phyloP scores from a whole-genome alignment of 2,797 vertebrate species.

The Girardinus metallicus region DNA sequence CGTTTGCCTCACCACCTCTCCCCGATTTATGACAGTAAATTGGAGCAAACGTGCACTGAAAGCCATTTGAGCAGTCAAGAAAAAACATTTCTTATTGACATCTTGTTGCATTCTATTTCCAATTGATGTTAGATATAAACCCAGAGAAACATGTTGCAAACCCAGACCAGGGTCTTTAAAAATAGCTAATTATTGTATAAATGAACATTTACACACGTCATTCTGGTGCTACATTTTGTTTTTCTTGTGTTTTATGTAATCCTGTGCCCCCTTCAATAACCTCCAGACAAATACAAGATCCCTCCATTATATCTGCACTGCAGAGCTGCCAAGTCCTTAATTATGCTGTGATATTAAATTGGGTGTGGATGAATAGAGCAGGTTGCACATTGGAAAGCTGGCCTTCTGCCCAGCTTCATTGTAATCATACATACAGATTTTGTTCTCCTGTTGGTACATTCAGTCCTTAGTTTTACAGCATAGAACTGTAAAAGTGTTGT shows the following conservation, averaged over 20 bases:
- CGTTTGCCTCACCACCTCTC: too few relatives aligned
- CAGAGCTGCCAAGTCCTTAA: conserved; percentile 78
- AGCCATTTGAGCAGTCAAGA: not conserved
- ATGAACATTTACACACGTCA: not conserved
- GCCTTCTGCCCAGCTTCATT: conserved; percentile 65
- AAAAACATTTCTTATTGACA: not conserved
- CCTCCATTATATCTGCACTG: conserved; percentile 48
- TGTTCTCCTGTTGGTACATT: conserved; percentile 31
- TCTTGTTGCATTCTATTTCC: not conserved
- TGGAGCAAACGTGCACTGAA: not conserved
- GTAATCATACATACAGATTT: conserved; percentile 53
- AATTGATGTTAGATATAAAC: not conserved
- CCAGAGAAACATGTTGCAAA: not conserved
- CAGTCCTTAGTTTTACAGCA: not conserved
- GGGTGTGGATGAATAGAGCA: conserved; percentile 70
- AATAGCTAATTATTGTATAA: conserved; percentile 8
- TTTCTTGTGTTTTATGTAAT: conserved; percentile 24
- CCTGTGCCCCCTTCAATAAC: conserved; percentile 19
- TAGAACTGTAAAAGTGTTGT: conserved; percentile 5
- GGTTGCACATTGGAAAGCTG: conserved; percentile 69
- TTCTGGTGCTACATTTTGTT: conserved; percentile 18
- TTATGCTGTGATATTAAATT: conserved; percentile 82
- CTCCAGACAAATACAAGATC: conserved; percentile 35
- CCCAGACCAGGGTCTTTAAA: not conserved
- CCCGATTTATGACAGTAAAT: too few relatives aligned